Conservation (phyloP, 2,113 vertebrate species). For the Lepidiolamprologus cunningtoni region DNA sequence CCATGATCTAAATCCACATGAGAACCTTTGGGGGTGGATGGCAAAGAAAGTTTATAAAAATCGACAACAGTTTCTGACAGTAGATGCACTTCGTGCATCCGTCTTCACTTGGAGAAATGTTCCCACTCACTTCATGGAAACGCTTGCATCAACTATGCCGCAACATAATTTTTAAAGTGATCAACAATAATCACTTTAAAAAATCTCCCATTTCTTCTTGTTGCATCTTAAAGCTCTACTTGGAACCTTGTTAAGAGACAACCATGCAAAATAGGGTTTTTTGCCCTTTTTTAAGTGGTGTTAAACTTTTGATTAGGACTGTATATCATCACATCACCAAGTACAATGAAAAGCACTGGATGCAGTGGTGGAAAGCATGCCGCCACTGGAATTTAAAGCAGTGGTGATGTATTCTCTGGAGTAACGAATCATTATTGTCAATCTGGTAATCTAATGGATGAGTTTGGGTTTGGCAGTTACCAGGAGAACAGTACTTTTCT, state of each 20-base stretch:
- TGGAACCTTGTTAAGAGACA: background rate
- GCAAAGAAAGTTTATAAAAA: background rate
- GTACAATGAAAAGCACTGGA: background rate
- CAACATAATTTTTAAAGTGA: background rate
- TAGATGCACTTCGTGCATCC: rapidly evolving
- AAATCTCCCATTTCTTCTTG: background rate
- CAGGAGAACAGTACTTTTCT: background rate
- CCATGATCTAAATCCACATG: background rate
- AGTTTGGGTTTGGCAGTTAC: background rate
- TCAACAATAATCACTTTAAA: background rate
- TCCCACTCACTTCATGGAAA: background rate
- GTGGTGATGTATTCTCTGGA: background rate
- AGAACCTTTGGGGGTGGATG: background rate
- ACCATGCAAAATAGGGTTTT: background rate
- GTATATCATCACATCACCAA: background rate
- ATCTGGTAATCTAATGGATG: background rate
- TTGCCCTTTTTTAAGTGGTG: rapidly evolving
- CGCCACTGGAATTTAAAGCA: background rate
- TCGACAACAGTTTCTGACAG: rapidly evolving
- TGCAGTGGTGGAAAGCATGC: background rate
- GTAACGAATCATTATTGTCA: rapidly evolving
- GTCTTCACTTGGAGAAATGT: background rate
- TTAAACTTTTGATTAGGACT: background rate
- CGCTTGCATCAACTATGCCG: rapidly evolving
- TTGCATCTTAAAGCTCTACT: background rate